phyloP scores from a whole-genome alignment of 2,888 invertebrate genomes.

The Branchipolynoe longqiensis region DNA sequence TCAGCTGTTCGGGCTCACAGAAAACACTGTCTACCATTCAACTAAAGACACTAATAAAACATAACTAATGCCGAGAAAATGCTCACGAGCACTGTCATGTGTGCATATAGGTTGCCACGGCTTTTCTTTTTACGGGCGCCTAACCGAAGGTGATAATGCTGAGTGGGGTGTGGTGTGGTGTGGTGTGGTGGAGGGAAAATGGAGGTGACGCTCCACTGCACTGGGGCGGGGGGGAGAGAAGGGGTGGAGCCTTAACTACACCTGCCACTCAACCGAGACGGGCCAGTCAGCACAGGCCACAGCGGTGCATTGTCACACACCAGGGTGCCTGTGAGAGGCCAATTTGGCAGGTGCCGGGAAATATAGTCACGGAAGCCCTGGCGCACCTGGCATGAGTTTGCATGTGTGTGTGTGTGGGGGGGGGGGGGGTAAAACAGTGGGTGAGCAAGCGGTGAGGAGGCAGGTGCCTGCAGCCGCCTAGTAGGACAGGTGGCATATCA shows the following conservation, averaged over 20 bases:
- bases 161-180: neutral
- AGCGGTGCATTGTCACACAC: constrained; percentile 7
- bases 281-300: constrained; percentile 1
- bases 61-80: too few species aligned
- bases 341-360: constrained; percentile 48
- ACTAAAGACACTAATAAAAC: too few species aligned
- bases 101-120: too few species aligned
- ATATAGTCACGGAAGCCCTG: constrained; percentile 12
- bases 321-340: neutral
- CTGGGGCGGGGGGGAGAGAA: too few species aligned
- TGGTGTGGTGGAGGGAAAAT: neutral
- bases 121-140: too few species aligned
- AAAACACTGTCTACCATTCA: too few species aligned
- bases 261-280: constrained; percentile 49
- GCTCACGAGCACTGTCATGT: too few species aligned
- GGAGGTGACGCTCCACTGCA: constrained; percentile 18
- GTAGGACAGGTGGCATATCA: neutral
- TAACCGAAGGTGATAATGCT: too few species aligned
- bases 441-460: too few species aligned
- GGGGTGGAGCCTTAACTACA: neutral
- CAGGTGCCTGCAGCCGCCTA: neutral
- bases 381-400: constrained; percentile 18
- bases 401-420: neutral
- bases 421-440: neutral
- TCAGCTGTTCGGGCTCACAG: too few species aligned